Base-by-base conservation (phyloP, 2,888 invertebrate species). In the Drosophila algonquin region DNA sequence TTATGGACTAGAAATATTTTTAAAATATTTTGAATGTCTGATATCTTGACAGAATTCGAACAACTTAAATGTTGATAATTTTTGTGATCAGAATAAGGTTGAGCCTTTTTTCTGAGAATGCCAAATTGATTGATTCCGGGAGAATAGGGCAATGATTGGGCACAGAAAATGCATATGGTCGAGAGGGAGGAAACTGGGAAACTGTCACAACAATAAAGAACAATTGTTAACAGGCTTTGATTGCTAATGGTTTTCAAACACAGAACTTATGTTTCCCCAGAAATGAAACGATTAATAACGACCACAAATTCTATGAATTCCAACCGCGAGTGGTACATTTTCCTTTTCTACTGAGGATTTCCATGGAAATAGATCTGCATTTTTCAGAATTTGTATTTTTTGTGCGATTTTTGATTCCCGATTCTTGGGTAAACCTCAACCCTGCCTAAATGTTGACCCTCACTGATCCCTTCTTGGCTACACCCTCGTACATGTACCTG, bases 401-500 rank as follows among this genome's bases (percentile, higher is more conserved):
- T 50, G 50, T 50, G 50, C 50, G 24, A 10, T 35, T 35, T 5
- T 24, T 4, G 24, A 24, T 24, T 24, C 24, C 24, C 50, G 24
- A 5, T 40, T 40, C 40, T 14, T 6, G 40, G 40, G 21, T 4
- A 24, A n/a, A 2, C n/a, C n/a, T 10, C 14, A n/a, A 40, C 40
- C 40, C 50, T 16, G n/a, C n/a, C 9, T 21, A 51, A 50, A 27
- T 24, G 9, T 8, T 5, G n/a, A 40, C 40, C 40, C 40, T 40
- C 40, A 51, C 5, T n/a, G 35, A 46, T 51, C 67, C 67, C 46
- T 24, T 14, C 46, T 14, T 51, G 45, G 45, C 27, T 46, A 35
- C 45, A 18, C 63, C 53, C 51, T 46, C 16, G 3, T 61, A 68
- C 8, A 30, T 60, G 60, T 85, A 85, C 89, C 89, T 85, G 85